Evolutionary conservation across 2,888 invertebrate species (phyloP).

Genomic region (Drosophila aldrichi): DNA sequence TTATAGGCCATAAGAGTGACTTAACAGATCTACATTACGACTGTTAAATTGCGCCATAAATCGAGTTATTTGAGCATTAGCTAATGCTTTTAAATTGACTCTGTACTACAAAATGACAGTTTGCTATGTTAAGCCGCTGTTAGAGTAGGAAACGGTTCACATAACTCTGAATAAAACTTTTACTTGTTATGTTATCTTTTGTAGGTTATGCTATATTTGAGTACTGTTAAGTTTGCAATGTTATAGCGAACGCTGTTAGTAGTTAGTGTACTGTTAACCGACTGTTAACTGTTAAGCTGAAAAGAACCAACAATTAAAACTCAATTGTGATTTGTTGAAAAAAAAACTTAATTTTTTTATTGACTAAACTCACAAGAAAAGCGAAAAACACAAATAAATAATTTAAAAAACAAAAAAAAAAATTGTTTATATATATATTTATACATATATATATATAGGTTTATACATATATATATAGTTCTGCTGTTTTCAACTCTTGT

Average conservation of each 20-base stretch:
- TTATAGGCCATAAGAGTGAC: background rate
- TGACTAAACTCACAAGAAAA: slow-evolving; percentile 77
- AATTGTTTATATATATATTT: slow-evolving; percentile 10
- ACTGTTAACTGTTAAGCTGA: background rate
- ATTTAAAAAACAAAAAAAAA: slow-evolving; percentile 52
- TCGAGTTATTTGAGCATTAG: background rate
- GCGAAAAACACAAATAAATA: slow-evolving; percentile 74
- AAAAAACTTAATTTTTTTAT: slow-evolving; percentile 69
- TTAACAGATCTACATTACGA: slow-evolving; percentile 5
- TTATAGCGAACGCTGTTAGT: background rate
- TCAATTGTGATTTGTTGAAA: slow-evolving; percentile 38
- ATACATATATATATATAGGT: background rate
- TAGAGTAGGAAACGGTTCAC: background rate
- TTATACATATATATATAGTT: slow-evolving; percentile 5
- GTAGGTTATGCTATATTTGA: too few relatives aligned
- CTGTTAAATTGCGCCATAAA: background rate
- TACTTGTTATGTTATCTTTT: too few relatives aligned
- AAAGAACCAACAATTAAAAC: slow-evolving; percentile 22
- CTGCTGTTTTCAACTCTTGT: slow-evolving; percentile 26
- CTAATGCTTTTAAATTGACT: background rate
- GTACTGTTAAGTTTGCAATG: background rate
- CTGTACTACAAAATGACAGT: background rate
- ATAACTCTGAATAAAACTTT: too few relatives aligned
- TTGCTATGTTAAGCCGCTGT: background rate
- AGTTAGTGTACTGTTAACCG: background rate